Conservation (phyloP, 1,140 invertebrate genomes). For the Lucilia cuprina region DNA sequence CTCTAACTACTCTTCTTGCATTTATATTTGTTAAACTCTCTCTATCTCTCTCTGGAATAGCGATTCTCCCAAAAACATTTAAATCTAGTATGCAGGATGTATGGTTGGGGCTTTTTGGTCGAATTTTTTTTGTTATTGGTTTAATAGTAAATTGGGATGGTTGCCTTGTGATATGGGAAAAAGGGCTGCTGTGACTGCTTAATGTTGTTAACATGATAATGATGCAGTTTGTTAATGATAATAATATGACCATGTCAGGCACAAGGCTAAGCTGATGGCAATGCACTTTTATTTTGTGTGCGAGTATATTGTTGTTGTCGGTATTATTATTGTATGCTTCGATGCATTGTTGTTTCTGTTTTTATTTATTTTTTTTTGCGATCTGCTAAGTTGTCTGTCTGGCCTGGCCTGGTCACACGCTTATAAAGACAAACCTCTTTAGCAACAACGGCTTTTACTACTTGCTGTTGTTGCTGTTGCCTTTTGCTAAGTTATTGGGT, state of each 20-base stretch:
- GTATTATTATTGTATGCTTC: background rate
- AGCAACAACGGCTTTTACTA: background rate
- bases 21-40: too few species aligned
- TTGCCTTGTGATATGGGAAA: background rate
- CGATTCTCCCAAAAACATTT: background rate
- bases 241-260: slow-evolving; percentile 30
- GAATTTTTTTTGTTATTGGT: too few species aligned
- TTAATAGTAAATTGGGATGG: too few species aligned
- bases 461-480: too few species aligned
- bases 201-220: slow-evolving; percentile 22
- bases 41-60: too few species aligned
- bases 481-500: background rate
- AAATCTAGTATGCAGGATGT: background rate
- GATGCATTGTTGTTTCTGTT: background rate
- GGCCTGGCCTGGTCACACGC: background rate
- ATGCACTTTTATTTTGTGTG: slow-evolving; percentile 21
- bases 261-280: slow-evolving; percentile 34
- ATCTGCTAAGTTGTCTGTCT: background rate
- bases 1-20: background rate
- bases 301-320: background rate
- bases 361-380: background rate
- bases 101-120: too few species aligned
- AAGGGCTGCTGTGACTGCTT: slow-evolving; percentile 14
- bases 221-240: slow-evolving; percentile 15
- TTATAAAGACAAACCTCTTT: background rate